Percentiles rank a stretch among this genome's conserved stretches.
phyloP scores from a whole-genome alignment of 1,140 invertebrate species.

The Nautilus pompilius region DNA sequence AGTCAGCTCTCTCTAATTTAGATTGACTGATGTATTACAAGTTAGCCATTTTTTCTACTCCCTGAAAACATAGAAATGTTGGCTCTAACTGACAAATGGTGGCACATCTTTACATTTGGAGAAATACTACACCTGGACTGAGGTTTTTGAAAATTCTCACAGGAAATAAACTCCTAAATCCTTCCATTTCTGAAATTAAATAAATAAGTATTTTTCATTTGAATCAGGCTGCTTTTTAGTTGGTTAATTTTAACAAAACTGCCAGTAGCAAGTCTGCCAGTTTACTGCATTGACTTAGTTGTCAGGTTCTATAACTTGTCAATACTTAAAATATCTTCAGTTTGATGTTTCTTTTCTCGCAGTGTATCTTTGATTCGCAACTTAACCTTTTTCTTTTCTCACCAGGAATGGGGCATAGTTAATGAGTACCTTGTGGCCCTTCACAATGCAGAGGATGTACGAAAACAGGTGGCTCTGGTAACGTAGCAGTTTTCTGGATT shows the following conservation, averaged over 20 bases:
- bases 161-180: no score
- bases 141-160: no score
- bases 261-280: background rate
- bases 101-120: no score
- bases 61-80: no score
- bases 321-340: no score
- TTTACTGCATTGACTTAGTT: background rate
- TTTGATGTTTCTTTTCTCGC: background rate
- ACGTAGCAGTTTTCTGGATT: background rate
- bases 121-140: no score
- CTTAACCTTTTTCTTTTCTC: background rate
- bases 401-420: constrained; percentile 34
- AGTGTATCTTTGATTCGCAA: background rate
- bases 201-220: no score
- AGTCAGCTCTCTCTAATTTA: background rate
- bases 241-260: background rate
- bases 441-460: constrained; percentile 32
- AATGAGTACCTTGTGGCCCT: constrained; percentile 33
- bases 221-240: no score
- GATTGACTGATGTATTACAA: no score
- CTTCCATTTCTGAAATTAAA: no score
- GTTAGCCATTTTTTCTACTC: no score
- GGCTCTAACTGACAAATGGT: no score
- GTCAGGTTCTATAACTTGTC: background rate
- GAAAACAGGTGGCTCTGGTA: constrained; percentile 25